Conservation (phyloP, 2,113 vertebrate genomes). For the Strigops habroptila region DNA sequence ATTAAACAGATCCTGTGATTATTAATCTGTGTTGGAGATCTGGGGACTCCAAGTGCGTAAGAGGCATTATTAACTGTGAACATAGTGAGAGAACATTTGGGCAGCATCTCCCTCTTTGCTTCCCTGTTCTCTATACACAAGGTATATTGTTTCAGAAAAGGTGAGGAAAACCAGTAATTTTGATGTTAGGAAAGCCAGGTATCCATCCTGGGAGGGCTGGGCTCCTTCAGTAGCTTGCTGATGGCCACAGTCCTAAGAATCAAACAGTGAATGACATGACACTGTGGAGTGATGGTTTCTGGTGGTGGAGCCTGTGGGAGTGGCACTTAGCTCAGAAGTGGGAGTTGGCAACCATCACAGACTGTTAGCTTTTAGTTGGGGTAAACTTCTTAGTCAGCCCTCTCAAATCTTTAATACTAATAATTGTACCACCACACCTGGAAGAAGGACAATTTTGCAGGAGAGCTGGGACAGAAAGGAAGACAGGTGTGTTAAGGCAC, state of each 20-base stretch:
- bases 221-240: not conserved
- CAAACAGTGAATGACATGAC: not conserved
- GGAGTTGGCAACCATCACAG: not conserved
- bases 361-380: not conserved
- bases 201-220: not conserved
- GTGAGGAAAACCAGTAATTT: not conserved
- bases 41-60: not conserved
- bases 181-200: not conserved
- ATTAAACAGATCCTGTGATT: not conserved
- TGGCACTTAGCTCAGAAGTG: not conserved
- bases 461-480: not conserved
- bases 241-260: not conserved
- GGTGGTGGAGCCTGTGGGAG: not conserved
- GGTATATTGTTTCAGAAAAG: not conserved
- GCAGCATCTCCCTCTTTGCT: not conserved
- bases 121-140: not conserved
- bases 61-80: rapidly evolving
- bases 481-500: not conserved
- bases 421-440: not conserved
- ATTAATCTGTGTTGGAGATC: not conserved
- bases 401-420: not conserved
- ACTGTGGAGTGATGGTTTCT: not conserved
- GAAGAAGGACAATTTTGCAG: not conserved
- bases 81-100: not conserved
- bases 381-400: not conserved